Percentiles rank a stretch among this genome's conserved stretches.
Conservation (phyloP, 2,888 invertebrate species). For the Seladonia tumulorum region DNA sequence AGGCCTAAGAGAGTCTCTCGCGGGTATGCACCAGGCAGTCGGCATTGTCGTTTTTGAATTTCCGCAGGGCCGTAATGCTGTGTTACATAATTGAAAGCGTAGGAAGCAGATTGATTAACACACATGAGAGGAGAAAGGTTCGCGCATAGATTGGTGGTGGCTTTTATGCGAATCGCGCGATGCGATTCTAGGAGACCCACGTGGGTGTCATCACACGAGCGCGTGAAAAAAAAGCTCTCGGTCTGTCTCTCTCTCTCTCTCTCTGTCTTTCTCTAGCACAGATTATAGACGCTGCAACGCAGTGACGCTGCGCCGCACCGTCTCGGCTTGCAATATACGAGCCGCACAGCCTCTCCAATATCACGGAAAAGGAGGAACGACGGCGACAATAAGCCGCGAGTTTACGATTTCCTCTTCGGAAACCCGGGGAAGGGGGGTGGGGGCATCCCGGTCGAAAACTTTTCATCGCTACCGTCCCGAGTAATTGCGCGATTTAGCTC, state of each 20-base stretch:
- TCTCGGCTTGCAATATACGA: conserved; percentile 44
- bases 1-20: conserved; percentile 23
- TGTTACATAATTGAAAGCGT: conserved; percentile 83
- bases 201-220: conserved; percentile 72
- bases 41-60: conserved; percentile 64
- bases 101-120: conserved; percentile 84
- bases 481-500: conserved; percentile 25
- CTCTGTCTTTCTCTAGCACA: conserved; percentile 9
- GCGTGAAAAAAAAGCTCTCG: conserved; percentile 54
- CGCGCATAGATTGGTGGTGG: conserved; percentile 79
- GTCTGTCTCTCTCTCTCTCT: not conserved
- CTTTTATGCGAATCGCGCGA: conserved; percentile 80
- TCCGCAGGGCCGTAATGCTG: conserved; percentile 74
- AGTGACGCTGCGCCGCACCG: conserved; percentile 5
- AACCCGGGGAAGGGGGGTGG: no score
- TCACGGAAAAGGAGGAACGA: conserved; percentile 44
- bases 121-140: conserved; percentile 83
- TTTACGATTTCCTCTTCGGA: conserved; percentile 42
- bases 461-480: not conserved
- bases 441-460: not conserved
- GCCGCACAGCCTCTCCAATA: conserved; percentile 48
- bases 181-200: conserved; percentile 62
- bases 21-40: conserved; percentile 42
- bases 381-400: conserved; percentile 37
- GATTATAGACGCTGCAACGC: conserved; percentile 60